These are phyloP conservation scores for Pachypanchax playfairii DNA, from an alignment of 2,113 vertebrate species.

Conservation along the genomic window DNA sequence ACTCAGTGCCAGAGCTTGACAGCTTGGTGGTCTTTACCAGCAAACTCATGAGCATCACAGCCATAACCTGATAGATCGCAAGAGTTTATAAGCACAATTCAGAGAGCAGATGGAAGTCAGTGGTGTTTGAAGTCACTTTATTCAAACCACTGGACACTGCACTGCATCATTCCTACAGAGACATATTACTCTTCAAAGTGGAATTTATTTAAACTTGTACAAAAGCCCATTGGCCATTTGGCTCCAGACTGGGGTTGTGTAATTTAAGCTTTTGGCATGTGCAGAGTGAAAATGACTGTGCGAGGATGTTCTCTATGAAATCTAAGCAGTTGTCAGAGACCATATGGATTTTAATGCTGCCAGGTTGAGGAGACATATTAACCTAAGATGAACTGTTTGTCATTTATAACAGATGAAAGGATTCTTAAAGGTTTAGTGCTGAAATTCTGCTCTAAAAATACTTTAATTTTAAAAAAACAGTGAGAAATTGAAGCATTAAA, in stretches of 20 bases:
- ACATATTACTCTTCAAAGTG: slow-evolving; percentile 35
- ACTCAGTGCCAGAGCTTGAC: slow-evolving; percentile 52
- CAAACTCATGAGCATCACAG: slow-evolving; percentile 33
- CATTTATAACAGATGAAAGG: too few species aligned
- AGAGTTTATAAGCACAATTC: slow-evolving; percentile 62
- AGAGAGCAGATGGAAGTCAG: slow-evolving; percentile 69
- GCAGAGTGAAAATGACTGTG: slow-evolving; percentile 18
- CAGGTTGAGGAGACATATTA: slow-evolving; percentile 17
- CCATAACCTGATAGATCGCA: slow-evolving; percentile 59
- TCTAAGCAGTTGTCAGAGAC: slow-evolving; percentile 24
- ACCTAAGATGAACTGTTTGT: neutral
- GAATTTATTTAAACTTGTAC: slow-evolving; percentile 53
- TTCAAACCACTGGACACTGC: slow-evolving; percentile 45
- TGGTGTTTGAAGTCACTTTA: slow-evolving; percentile 49
- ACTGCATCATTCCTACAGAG: slow-evolving; percentile 40
- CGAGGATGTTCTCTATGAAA: slow-evolving; percentile 35
- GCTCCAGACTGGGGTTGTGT: slow-evolving; percentile 36
- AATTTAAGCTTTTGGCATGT: slow-evolving; percentile 33
- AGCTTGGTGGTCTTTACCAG: slow-evolving; percentile 64
- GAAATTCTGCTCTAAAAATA: too few species aligned
- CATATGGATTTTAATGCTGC: slow-evolving; percentile 28
- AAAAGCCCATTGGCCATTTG: slow-evolving; percentile 55
- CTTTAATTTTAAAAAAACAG: too few species aligned
- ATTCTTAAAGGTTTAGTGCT: too few species aligned
- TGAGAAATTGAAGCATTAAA: too few species aligned